Base-by-base conservation (phyloP, 2,888 invertebrate genomes). In the Ectemnius lituratus region DNA sequence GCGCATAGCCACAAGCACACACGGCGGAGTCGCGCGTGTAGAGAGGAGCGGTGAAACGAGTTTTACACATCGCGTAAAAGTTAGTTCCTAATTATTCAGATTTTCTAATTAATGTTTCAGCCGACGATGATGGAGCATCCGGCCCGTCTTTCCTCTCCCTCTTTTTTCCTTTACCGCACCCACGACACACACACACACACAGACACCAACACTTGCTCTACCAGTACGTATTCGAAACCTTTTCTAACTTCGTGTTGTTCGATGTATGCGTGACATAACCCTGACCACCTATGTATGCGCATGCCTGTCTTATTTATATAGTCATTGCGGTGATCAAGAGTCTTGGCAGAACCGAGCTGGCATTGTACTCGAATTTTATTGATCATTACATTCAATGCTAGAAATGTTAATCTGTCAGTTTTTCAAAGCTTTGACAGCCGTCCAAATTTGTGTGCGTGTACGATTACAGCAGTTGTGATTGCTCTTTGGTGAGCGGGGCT, bases 21-120 rank as follows among this genome's bases (percentile, higher is more conserved):
- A 62, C 73, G 45, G 49, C 47, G 16, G 37, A 56, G 57, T 20
- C 52, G 59, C 52, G 58, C 58, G 20, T 14, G 62, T 13, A 70
- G 56, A 57, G 52, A 60, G 37, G 37, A 56, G 14, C 58, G 68
- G 67, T 58, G 69, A 63, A 68, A 68, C 76, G 82, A 79, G 80
- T 84, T 83, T 83, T 83, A 79, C 84, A 79, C 80, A 84, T 84
- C 85, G 84, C 82, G 85, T 84, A 86, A 88, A 88, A 88, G 87
- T 88, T 87, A 88, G 87, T 88, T 89, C 88, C 88, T 89, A 88
- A 89, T 90, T 89, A 89, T 89, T 89, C 88, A 87, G 88, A 89
- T 89, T 89, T 90, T 88, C 88, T 89, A 89, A 89, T 90, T 89
- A 89, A 89, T 86, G 88, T 87, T 88, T 85, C 87, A 84, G 81